These are phyloP conservation scores for Athalia rosae DNA, from an alignment of 2,888 invertebrate genomes.

Conservation along the genomic window DNA sequence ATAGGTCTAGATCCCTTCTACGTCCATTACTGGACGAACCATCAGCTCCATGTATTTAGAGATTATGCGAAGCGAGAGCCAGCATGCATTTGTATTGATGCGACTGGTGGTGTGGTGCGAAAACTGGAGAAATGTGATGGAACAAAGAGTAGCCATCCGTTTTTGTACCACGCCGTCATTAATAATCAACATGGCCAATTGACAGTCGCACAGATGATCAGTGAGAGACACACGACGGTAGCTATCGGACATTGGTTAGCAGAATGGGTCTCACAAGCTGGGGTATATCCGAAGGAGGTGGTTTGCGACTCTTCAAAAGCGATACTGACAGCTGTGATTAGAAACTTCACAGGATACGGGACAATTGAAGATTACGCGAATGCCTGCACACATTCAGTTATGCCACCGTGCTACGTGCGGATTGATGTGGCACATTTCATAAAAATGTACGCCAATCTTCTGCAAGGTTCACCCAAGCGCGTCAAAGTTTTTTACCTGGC, in stretches of 20 bases:
- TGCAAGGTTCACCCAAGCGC: conserved; percentile 16
- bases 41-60: conserved; percentile 47
- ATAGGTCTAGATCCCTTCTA: conserved; percentile 49
- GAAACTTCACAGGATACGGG: conserved; percentile 41
- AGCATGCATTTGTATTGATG: conserved; percentile 48
- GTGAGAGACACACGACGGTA: conserved; percentile 48
- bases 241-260: conserved; percentile 48
- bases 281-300: conserved; percentile 49
- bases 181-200: conserved; percentile 41
- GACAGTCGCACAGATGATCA: conserved; percentile 50
- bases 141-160: conserved; percentile 47
- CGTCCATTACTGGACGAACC: conserved; percentile 48
- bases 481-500: conserved; percentile 45
- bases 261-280: conserved; percentile 47
- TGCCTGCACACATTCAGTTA: conserved; percentile 30
- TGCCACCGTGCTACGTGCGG: conserved; percentile 49
- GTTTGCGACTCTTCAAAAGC: conserved; percentile 50
- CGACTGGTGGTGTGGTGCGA: conserved; percentile 48
- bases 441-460: conserved; percentile 48
- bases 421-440: conserved; percentile 49
- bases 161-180: conserved; percentile 48
- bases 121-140: conserved; percentile 44
- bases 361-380: conserved; percentile 44
- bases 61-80: conserved; percentile 31
- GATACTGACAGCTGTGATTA: conserved; percentile 45